Percentiles rank a stretch among this genome's conserved stretches.
Conservation (phyloP, 2,113 vertebrate species). For the Rhadina sibilatrix region DNA sequence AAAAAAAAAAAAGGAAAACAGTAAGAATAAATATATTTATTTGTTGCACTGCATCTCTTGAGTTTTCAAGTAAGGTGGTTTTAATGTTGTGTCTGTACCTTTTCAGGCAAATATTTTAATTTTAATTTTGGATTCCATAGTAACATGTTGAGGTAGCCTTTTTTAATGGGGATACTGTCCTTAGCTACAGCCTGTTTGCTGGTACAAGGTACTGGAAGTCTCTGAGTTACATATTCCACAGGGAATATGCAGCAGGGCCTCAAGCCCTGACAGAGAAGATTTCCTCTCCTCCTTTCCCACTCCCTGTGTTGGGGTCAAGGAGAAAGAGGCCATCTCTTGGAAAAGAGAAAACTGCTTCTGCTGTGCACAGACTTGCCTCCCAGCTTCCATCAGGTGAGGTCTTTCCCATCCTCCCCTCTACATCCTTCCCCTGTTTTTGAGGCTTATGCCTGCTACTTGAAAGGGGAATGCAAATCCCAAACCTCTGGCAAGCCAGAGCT, state of each 20-base stretch:
- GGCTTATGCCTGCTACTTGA: neutral
- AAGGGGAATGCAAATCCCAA: neutral
- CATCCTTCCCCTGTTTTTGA: neutral
- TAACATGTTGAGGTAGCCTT: neutral
- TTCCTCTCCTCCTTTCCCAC: neutral
- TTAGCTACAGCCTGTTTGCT: neutral
- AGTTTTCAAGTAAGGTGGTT: neutral
- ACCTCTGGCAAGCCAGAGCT: neutral
- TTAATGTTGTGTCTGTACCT: neutral
- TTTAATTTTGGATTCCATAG: neutral
- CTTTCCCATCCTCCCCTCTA: neutral
- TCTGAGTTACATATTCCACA: neutral
- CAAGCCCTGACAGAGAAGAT: neutral
- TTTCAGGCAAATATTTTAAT: neutral
- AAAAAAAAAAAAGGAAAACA: constrained; percentile 20
- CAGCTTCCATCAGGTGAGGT: neutral
- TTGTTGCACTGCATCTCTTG: constrained; percentile 2
- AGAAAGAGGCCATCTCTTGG: neutral
- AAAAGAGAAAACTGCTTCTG: neutral
- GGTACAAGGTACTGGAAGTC: neutral
- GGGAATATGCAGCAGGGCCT: neutral
- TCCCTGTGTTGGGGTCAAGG: neutral
- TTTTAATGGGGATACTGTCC: neutral
- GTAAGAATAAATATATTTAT: constrained; percentile 44
- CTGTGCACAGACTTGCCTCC: neutral